Evolutionary conservation across 2,888 invertebrate species (phyloP), one percentile per base, ranked within the genome.

Genomic region (Linyphia triangularis): DNA sequence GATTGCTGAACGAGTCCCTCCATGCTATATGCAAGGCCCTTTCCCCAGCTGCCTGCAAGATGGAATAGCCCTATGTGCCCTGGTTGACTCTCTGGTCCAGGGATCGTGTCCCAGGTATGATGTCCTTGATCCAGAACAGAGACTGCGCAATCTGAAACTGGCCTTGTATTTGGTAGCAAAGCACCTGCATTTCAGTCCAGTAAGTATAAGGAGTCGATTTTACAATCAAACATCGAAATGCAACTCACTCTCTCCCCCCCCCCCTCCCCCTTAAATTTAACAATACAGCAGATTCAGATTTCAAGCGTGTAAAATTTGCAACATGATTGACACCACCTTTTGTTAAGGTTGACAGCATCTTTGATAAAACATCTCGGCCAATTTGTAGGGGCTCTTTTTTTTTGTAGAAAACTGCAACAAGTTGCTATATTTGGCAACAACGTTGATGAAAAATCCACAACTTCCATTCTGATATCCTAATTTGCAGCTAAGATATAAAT

Each of bases 51-150:
- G 75, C 26, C 93, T 93, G 92, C 91, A 91, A 9, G 92, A 93
- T 88, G 93, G 93, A 0, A 91, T 92, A 5, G 91, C 91, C 0
- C 90, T 93, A 4, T 93, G 93, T 86, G 92, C 92, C 19, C 91
- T 93, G 4, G 84, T 93, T 33, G 92, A 93, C 83, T 91, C 91
- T 1, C 82, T 92, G 33, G 91, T 91, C 51, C 92, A 92, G 0
- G 93, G 93, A 0, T 91, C 92, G 19, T 93, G 93, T 90, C 93
- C 93, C 0, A 91, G 92, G 67, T 92, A 90, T 70, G 91, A 91
- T 61, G 91, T 92, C 0, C 91, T 93, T 6, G 92, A 92, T 67
- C 91, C 92, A 0, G 91, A 92, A 43, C 91, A 92, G 78, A 89
- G 91, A 4, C 91, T 92, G 28, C 91, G 92, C 89, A 93, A 93